phyloP scores from a whole-genome alignment of 2,888 invertebrate species.

The Parnassius orleans region DNA sequence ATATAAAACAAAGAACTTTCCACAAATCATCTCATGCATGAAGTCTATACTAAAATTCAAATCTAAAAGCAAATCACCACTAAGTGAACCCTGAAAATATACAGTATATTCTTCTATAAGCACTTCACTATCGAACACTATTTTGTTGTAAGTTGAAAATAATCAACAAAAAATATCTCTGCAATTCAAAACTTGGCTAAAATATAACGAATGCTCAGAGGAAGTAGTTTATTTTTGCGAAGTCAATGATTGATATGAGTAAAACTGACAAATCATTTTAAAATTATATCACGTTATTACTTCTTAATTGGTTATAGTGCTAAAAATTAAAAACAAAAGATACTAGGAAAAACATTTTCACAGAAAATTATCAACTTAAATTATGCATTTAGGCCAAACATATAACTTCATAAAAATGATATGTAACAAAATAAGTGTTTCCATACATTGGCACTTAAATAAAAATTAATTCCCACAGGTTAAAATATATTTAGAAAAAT shows the following conservation, averaged over 20 bases:
- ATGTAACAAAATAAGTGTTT: slow-evolving; percentile 36
- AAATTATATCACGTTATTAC: not conserved
- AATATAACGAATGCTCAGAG: not conserved
- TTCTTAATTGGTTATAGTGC: not conserved
- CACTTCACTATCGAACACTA: slow-evolving; percentile 31
- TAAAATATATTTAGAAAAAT: slow-evolving; percentile 49
- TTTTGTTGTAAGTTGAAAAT: slow-evolving; percentile 27
- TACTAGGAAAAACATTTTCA: not conserved
- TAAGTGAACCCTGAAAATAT: slow-evolving; percentile 45
- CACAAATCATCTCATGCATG: slow-evolving; percentile 59
- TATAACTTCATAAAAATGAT: slow-evolving; percentile 5
- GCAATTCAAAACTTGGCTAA: slow-evolving; percentile 11
- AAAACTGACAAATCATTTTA: not conserved
- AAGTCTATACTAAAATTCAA: slow-evolving; percentile 55
- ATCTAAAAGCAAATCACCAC: slow-evolving; percentile 61
- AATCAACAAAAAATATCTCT: slow-evolving; percentile 32
- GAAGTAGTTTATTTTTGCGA: slow-evolving; percentile 6
- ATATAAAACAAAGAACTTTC: slow-evolving; percentile 62
- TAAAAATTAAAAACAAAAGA: slow-evolving; percentile 3
- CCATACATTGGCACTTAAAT: slow-evolving; percentile 46
- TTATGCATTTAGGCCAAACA: not conserved
- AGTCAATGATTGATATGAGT: not conserved
- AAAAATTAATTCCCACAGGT: slow-evolving; percentile 40
- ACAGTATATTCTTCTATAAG: slow-evolving; percentile 35
- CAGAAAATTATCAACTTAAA: slow-evolving; percentile 1